Percentiles rank a stretch among this genome's conserved stretches.
Conservation (phyloP, 2,888 invertebrate species). For the Auanema freiburgensis region DNA sequence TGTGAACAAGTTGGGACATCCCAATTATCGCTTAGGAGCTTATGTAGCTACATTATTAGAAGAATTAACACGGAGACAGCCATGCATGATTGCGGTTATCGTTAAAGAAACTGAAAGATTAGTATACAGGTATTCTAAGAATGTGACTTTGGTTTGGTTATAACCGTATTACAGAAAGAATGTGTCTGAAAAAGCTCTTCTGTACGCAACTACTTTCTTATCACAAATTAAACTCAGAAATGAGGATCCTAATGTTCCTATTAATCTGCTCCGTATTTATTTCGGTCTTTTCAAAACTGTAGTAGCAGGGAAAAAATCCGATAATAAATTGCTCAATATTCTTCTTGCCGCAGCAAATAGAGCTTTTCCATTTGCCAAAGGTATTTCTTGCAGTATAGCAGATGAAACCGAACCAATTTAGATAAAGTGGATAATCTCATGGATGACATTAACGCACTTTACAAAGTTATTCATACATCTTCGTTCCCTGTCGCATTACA, state of each 20-base stretch:
- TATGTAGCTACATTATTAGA: constrained; percentile 83
- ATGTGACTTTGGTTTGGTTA: not conserved
- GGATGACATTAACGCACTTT: constrained; percentile 77
- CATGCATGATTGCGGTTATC: constrained; percentile 87
- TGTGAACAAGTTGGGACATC: constrained; percentile 94
- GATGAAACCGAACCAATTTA: too few relatives aligned
- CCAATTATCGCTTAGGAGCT: constrained; percentile 82
- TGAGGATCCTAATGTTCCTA: constrained; percentile 67
- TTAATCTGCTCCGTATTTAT: constrained; percentile 84
- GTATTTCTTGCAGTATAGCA: too few relatives aligned
- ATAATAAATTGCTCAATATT: constrained; percentile 81
- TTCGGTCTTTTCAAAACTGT: constrained; percentile 84
- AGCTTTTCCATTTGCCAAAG: constrained; percentile 81
- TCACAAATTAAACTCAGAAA: constrained; percentile 77
- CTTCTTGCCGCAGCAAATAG: constrained; percentile 81
- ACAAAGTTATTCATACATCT: constrained; percentile 79
- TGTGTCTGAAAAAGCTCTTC: constrained; percentile 82
- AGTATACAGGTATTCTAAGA: constrained; percentile 65
- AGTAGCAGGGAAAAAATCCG: constrained; percentile 75
- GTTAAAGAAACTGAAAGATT: constrained; percentile 85
- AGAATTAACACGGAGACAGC: constrained; percentile 80
- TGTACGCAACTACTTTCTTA: constrained; percentile 88
- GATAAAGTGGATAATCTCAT: constrained; percentile 67
- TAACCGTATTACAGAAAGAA: constrained; percentile 73
- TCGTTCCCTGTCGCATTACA: constrained; percentile 75